Evolutionary conservation across 2,888 invertebrate genomes (phyloP), one percentile per base, ranked within the genome.

Genomic region (Drosophila borborema): DNA sequence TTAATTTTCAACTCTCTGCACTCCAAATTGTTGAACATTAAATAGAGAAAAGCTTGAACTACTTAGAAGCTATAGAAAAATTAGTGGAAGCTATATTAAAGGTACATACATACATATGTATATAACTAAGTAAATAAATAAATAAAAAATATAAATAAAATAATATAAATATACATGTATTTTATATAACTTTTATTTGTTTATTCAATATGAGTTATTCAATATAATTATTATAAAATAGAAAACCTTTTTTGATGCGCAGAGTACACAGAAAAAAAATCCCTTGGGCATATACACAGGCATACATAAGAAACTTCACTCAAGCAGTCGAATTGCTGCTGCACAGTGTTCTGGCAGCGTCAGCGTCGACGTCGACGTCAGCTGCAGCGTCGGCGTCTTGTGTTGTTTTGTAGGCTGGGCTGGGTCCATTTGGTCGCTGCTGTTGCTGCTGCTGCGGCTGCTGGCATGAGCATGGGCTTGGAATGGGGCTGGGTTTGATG

Each of bases 301-400:
- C 23, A 23, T 23, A 23, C 23, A 23, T 28, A 28, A 28, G 28
- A 34, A 5, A 49, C 10, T n/a, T 2, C 16, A 10, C 10, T 48
- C 28, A 31, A 49, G 28, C 16, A 14, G 16, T 48, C 10, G 4
- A 49, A 31, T 36, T 8, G 10, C 4, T 36, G 51, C 14, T 36
- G 51, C 14, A 8, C 51, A 51, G 51, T 51, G 51, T 51, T 81
- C 56, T 16, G 56, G 41, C 51, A 28, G 79, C 63, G 20, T 56
- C 53, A 9, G 28, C 59, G 41, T 34, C 40, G 59, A 31, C 59
- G 36, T 55, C 34, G 31, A 2, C 68, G 40, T 53, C 51, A 31
- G 2, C 73, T 9, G 56, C 84, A 69, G 72, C 65, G 62, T 68
- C 67, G 56, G 56, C 62, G 67, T 62, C 80, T 72, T 78, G 71